Evolutionary conservation across 2,797 vertebrate genomes (phyloP).

Genomic region (Knipowitschia caucasica): DNA sequence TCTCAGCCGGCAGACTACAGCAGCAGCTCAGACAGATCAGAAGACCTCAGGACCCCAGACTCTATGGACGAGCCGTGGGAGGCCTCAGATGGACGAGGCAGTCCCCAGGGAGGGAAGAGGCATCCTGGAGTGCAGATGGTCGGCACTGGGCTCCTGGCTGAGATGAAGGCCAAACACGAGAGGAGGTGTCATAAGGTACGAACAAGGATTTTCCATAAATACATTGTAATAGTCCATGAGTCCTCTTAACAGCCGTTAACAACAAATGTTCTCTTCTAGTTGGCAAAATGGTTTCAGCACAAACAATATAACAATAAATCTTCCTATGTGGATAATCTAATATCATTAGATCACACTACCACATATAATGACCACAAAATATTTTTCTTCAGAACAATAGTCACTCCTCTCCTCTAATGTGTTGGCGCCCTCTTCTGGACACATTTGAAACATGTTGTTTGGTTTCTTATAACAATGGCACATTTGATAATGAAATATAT

Average conservation of each 20-base stretch:
- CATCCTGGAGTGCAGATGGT: slow-evolving; percentile 89
- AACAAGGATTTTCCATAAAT: not conserved
- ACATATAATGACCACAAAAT: too few relatives aligned
- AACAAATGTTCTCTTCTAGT: too few relatives aligned
- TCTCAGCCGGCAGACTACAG: slow-evolving; percentile 76
- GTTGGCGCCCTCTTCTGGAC: slow-evolving; percentile 38
- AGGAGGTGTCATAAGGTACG: slow-evolving; percentile 88
- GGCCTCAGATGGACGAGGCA: slow-evolving; percentile 80
- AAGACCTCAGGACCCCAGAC: slow-evolving; percentile 86
- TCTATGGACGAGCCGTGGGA: slow-evolving; percentile 84
- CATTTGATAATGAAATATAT: too few relatives aligned
- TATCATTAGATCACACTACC: too few relatives aligned
- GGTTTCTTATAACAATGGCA: too few relatives aligned
- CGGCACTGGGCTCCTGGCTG: slow-evolving; percentile 90
- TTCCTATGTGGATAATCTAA: too few relatives aligned
- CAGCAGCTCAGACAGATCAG: slow-evolving; percentile 80
- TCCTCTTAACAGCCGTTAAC: too few relatives aligned
- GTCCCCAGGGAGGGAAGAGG: slow-evolving; percentile 85
- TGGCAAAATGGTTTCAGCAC: too few relatives aligned
- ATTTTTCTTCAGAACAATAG: not conserved
- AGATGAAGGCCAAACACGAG: slow-evolving; percentile 98
- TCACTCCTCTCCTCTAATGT: not conserved
- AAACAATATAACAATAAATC: too few relatives aligned
- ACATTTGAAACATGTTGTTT: not conserved
- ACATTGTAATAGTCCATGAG: too few relatives aligned